These are phyloP conservation scores for Melanotaenia pygmaea DNA, from an alignment of 2,797 vertebrate genomes.

Conservation along the genomic window DNA sequence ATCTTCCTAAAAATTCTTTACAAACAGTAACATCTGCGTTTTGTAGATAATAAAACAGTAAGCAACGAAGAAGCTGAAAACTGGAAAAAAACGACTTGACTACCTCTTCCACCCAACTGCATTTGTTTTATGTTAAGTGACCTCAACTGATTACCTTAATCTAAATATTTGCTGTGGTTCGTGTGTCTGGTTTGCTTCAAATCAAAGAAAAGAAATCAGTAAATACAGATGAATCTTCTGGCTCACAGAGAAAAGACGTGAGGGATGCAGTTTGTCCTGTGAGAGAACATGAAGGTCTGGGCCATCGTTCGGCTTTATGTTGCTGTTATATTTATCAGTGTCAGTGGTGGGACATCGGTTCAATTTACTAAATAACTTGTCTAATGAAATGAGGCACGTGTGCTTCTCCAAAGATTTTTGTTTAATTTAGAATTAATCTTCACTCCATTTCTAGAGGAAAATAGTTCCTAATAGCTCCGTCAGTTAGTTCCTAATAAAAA, in stretches of 20 bases:
- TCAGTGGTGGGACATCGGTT: neutral
- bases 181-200: conserved; percentile 33
- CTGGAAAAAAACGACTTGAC: neutral
- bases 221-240: conserved; percentile 69
- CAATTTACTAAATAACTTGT: neutral
- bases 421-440: neutral
- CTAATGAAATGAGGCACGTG: neutral
- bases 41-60: neutral
- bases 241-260: conserved; percentile 34
- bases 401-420: neutral
- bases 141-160: conserved; percentile 63
- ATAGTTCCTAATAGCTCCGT: neutral
- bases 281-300: conserved; percentile 9
- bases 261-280: conserved; percentile 10
- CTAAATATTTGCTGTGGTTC: conserved; percentile 72
- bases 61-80: neutral
- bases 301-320: conserved; percentile 9
- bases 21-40: neutral
- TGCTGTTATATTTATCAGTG: neutral
- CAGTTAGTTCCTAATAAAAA: neutral
- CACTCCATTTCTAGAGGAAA: neutral
- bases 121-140: conserved; percentile 65
- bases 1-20: conserved; percentile 15
- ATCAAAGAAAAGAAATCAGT: conserved; percentile 44
- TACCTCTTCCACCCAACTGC: conserved; percentile 7